Conservation (phyloP, 2,888 invertebrate genomes). For the Embidobia sp. region DNA sequence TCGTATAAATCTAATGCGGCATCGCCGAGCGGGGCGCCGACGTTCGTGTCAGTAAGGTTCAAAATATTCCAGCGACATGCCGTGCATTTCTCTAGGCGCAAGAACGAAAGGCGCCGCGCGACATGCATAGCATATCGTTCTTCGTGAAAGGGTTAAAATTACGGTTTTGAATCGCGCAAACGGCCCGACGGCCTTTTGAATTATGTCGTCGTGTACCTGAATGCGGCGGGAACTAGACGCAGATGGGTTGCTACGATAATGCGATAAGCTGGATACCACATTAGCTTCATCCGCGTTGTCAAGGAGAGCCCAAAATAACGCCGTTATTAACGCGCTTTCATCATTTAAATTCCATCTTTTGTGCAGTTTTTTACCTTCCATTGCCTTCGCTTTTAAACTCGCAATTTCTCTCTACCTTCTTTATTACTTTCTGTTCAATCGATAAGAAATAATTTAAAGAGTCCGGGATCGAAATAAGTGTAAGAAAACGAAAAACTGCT, state of each 20-base stretch:
- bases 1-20: conserved; percentile 52
- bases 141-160: conserved; percentile 62
- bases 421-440: no score
- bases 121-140: conserved; percentile 55
- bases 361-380: no score
- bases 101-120: conserved; percentile 49
- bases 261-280: conserved; percentile 50
- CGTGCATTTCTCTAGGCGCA: conserved; percentile 60
- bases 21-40: conserved; percentile 46
- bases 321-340: conserved; percentile 24
- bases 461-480: no score
- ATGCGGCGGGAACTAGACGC: conserved; percentile 19
- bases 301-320: conserved; percentile 27
- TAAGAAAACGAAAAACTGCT: no score
- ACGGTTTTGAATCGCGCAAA: conserved; percentile 62
- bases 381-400: no score
- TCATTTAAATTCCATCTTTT: neutral
- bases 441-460: no score
- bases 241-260: conserved; percentile 40
- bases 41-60: conserved; percentile 49
- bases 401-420: no score
- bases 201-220: conserved; percentile 48
- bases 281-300: conserved; percentile 38
- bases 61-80: conserved; percentile 63
- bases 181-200: conserved; percentile 55